Evolutionary conservation across 2,797 vertebrate species (phyloP).

Genomic region (Columba guinea): DNA sequence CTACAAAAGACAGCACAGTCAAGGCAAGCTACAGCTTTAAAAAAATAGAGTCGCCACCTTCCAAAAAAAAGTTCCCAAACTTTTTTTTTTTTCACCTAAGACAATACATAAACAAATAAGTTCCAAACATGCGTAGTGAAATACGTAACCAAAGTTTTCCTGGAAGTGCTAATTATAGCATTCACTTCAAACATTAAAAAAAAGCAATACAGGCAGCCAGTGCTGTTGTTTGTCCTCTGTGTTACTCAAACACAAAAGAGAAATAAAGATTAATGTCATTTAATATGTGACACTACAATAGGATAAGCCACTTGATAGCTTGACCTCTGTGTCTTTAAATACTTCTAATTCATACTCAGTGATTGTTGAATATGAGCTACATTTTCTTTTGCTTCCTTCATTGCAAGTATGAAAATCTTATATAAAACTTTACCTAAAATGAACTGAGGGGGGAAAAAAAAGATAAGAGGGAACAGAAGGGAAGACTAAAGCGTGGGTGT

Average conservation of each 20-base stretch:
- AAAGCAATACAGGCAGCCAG: neutral
- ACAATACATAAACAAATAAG: neutral
- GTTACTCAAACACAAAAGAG: neutral
- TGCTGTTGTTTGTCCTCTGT: neutral
- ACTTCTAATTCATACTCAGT: neutral
- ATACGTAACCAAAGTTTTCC: neutral
- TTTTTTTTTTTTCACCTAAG: rapidly evolving
- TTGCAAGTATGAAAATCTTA: neutral
- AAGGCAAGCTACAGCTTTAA: neutral
- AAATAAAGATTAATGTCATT: neutral
- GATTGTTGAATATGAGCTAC: neutral
- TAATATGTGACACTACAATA: neutral
- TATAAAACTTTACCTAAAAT: neutral
- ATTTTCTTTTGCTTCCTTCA: neutral
- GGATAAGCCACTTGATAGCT: neutral
- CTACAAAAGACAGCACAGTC: neutral
- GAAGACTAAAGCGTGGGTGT: neutral
- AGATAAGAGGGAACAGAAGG: neutral
- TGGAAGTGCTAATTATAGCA: neutral
- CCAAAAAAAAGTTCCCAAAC: neutral
- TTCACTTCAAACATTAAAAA: neutral
- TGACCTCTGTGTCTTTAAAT: neutral
- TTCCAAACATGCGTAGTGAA: neutral
- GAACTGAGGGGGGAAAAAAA: neutral
- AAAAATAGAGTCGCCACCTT: rapidly evolving